Evolutionary conservation across 2,888 invertebrate genomes (phyloP).

Genomic region (Hoplodrina blanda): DNA sequence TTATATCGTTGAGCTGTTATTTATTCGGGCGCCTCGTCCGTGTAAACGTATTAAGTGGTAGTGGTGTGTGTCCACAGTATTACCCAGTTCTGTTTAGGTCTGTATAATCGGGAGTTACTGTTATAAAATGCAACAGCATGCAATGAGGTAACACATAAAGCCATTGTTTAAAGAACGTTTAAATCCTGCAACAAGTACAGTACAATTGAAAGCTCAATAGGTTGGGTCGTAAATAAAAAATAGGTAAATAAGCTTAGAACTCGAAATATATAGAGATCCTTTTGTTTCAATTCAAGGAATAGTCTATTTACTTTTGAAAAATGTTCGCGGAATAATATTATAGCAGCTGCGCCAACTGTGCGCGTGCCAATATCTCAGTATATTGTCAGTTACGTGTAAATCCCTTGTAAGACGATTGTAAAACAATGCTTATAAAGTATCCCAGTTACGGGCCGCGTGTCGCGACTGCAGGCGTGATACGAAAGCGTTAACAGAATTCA

Average conservation of each 20-base stretch:
- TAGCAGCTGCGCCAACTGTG: constrained; percentile 61
- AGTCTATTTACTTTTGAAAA: constrained; percentile 50
- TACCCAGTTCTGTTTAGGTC: constrained; percentile 19
- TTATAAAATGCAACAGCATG: constrained; percentile 31
- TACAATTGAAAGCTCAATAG: constrained; percentile 16
- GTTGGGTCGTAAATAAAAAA: constrained; percentile 28
- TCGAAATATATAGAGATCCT: constrained; percentile 2
- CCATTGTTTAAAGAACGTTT: constrained; percentile 39
- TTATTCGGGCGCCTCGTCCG: too few species aligned
- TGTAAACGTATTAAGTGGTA: constrained; percentile 7
- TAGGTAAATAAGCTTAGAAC: constrained; percentile 18
- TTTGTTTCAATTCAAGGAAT: constrained; percentile 37
- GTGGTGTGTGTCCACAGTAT: neutral
- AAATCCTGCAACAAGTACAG: neutral
- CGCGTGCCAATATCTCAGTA: constrained; percentile 70
- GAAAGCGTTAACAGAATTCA: constrained; percentile 84
- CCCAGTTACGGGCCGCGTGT: constrained; percentile 71
- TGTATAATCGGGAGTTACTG: constrained; percentile 18
- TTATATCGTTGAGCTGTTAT: too few species aligned
- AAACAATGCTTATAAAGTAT: constrained; percentile 83
- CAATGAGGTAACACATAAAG: constrained; percentile 32
- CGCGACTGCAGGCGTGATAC: constrained; percentile 81
- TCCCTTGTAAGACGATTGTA: constrained; percentile 77
- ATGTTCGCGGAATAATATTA: constrained; percentile 58
- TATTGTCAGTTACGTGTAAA: constrained; percentile 73